Evolutionary conservation across 2,797 vertebrate genomes (phyloP).

Genomic region (Sparus aurata): DNA sequence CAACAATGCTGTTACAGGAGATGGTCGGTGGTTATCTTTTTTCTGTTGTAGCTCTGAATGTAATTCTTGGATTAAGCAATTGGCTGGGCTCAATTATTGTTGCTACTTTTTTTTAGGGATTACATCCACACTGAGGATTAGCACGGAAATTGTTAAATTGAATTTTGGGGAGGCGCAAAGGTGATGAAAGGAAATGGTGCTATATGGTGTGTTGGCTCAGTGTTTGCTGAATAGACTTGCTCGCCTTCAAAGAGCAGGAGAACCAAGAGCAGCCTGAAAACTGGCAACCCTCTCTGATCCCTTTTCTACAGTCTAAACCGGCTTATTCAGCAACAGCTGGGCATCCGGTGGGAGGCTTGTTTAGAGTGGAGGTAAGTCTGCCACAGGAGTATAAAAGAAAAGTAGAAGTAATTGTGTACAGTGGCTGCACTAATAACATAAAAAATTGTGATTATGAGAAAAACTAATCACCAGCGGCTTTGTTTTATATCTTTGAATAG

Average conservation of each 20-base stretch:
- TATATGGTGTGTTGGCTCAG: constrained; percentile 47
- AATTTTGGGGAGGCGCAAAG: constrained; percentile 62
- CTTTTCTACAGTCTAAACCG: constrained; percentile 42
- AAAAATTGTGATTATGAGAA: not conserved
- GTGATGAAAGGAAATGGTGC: constrained; percentile 57
- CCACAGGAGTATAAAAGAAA: not conserved
- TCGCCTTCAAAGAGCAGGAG: constrained; percentile 55
- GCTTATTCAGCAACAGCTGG: constrained; percentile 58
- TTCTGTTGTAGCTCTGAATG: constrained; percentile 43
- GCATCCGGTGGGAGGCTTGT: constrained; percentile 15
- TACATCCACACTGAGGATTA: constrained; percentile 69
- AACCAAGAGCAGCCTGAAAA: constrained; percentile 50
- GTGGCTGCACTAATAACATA: not conserved
- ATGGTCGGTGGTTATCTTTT: constrained; percentile 25
- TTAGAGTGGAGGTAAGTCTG: constrained; percentile 19
- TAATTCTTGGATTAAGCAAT: constrained; percentile 64
- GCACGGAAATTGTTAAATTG: constrained; percentile 60
- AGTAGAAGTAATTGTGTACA: not conserved
- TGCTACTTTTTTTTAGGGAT: constrained; percentile 66
- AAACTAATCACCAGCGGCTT: constrained; percentile 3
- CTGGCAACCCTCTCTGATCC: constrained; percentile 51
- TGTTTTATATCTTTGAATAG: not conserved
- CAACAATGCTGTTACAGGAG: constrained; percentile 25
- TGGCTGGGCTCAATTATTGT: constrained; percentile 59
- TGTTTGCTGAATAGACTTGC: constrained; percentile 48